phyloP scores from a whole-genome alignment of 1,140 invertebrate genomes.

The Nylanderia fulva region DNA sequence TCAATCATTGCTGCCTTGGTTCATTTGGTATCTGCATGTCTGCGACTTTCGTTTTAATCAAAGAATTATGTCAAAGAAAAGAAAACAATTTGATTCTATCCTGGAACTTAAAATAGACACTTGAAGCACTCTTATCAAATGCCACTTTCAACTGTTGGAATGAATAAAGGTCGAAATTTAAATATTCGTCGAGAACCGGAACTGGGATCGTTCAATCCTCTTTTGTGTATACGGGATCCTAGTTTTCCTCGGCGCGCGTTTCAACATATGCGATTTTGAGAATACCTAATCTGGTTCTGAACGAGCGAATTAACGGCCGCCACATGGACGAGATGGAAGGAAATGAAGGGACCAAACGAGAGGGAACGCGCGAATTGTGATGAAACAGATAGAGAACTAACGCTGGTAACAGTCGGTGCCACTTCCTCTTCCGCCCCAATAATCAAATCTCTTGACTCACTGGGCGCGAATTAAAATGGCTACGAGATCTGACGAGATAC shows the following conservation, averaged over 20 bases:
- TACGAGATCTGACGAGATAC: slow-evolving; percentile 40
- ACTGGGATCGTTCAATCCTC: slow-evolving; percentile 11
- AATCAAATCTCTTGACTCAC: slow-evolving; percentile 81
- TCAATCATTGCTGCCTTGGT: background rate
- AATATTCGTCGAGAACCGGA: background rate
- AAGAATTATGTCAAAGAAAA: slow-evolving; percentile 13
- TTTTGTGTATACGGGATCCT: background rate
- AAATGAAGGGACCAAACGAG: slow-evolving; percentile 24
- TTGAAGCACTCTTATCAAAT: background rate
- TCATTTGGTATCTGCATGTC: background rate
- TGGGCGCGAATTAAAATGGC: slow-evolving; percentile 78
- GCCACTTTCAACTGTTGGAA: background rate
- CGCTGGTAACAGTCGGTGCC: slow-evolving; percentile 76
- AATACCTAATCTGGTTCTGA: slow-evolving; percentile 18
- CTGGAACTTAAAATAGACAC: background rate
- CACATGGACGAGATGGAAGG: slow-evolving; percentile 32
- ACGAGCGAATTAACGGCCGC: background rate
- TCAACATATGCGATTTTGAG: background rate
- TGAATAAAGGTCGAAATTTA: background rate
- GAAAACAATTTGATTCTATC: background rate
- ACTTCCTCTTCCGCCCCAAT: slow-evolving; percentile 79
- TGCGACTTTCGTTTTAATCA: background rate
- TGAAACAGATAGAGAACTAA: slow-evolving; percentile 48
- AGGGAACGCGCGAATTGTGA: background rate
- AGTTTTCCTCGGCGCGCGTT: background rate